Evolutionary conservation across 1,140 invertebrate species (phyloP), one percentile per base, ranked within the genome.

Genomic region (Thaumetopoea pityocampa): DNA sequence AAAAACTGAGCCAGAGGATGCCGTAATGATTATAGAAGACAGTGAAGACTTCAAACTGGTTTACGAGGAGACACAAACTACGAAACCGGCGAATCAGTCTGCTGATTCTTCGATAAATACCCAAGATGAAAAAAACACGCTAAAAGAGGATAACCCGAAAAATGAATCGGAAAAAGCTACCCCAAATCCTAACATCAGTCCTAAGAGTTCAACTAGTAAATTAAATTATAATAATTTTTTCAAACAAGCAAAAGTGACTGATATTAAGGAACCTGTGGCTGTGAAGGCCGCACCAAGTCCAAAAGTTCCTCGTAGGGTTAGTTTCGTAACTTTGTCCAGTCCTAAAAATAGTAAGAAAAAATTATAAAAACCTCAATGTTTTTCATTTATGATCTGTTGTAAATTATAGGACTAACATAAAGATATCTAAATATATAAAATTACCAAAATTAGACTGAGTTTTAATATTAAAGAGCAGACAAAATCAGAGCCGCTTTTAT

Each of bases 281-380:
- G 60, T 47, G 0, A 49, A 53, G 17, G 26, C 60, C 0, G 55
- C 34, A 3, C 50, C 54, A 0, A 72, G 65, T 34, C 74, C 77
- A 2, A 90, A 88, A 76, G 89, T 89, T 0, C 91, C 89, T 0
- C 68, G 91, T 17, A 74, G 92, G 51, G 91, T 93, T 1, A 85
- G 89, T 40, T 88, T 93, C 45, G 91, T 92, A 17, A 94, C 92
- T 14, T 70, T 94, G 17, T 92, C 91, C 1, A 93, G 92, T 64
- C 92, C 92, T 18, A 93, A 92, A 66, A 88, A 87, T 43, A 74
- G 83, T 51, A 91, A 89, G 69, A 90, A 90, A 60, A 77, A 74
- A 28, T 67, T 50, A 40, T 67, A 36, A 40, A n/a, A n/a, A n/a
- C n/a, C n/a, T n/a, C n/a, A 35, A 17, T 20, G 8, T 32, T 9